Evolutionary conservation across 2,797 vertebrate genomes (phyloP).

Genomic region (Prunella strophiata): DNA sequence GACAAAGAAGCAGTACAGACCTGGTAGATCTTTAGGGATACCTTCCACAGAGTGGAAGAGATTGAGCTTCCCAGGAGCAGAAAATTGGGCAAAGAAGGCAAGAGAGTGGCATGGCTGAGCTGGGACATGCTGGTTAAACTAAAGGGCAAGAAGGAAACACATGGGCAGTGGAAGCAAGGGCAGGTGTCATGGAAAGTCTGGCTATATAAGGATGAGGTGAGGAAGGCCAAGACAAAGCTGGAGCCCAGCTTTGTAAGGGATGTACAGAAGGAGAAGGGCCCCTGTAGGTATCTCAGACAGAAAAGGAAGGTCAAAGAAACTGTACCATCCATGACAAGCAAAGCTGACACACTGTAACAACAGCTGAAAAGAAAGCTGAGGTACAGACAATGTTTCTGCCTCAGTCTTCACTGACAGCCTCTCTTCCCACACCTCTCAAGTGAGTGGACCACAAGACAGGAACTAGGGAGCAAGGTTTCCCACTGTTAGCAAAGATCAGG

Average conservation of each 20-base stretch:
- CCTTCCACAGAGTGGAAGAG: neutral
- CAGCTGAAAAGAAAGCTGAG: neutral
- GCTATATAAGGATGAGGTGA: neutral
- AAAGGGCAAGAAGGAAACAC: neutral
- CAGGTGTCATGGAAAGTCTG: neutral
- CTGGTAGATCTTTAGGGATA: neutral
- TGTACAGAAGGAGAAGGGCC: neutral
- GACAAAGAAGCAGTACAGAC: neutral
- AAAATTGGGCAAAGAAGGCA: fast-evolving
- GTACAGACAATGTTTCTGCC: neutral
- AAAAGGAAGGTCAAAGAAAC: neutral
- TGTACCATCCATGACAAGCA: neutral
- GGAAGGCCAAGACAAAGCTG: neutral
- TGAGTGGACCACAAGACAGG: neutral
- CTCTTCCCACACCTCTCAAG: neutral
- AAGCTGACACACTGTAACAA: neutral
- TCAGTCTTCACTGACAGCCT: neutral
- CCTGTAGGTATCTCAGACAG: neutral
- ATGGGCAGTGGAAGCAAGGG: neutral
- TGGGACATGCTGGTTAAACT: neutral
- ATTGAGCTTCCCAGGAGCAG: neutral
- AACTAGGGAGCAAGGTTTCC: neutral
- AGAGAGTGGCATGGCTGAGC: neutral
- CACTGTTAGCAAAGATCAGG: neutral
- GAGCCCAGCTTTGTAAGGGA: neutral